Evolutionary conservation across 2,113 vertebrate genomes (phyloP).

Genomic region (Oreochromis niloticus): DNA sequence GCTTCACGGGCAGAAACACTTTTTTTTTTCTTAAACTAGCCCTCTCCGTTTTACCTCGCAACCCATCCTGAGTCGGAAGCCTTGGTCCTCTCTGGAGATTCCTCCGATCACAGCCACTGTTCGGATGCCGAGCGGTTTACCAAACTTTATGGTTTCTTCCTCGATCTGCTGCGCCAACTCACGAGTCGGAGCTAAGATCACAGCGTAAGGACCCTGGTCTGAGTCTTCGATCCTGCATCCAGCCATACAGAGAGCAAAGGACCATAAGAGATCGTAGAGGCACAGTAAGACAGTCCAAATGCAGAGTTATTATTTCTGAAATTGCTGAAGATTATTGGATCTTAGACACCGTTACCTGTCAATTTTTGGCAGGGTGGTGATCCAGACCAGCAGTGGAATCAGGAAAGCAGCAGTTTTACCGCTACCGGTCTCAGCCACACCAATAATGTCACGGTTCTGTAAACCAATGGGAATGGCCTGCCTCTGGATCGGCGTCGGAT

Average conservation of each 20-base stretch:
- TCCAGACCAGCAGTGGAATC: slow-evolving; percentile 95
- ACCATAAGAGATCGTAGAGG: not conserved
- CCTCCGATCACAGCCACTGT: slow-evolving; percentile 96
- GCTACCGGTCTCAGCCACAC: slow-evolving; percentile 94
- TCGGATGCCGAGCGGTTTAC: slow-evolving; percentile 92
- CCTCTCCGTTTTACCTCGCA: slow-evolving; percentile 80
- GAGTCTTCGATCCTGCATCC: slow-evolving; percentile 97
- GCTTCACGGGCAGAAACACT: not conserved
- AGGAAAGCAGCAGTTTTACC: slow-evolving; percentile 98
- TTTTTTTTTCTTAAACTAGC: not conserved
- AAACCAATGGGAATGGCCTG: slow-evolving; percentile 98
- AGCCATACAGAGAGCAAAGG: slow-evolving; percentile 23
- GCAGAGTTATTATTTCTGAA: not conserved
- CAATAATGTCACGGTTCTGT: slow-evolving; percentile 98
- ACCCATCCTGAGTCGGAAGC: slow-evolving; percentile 95
- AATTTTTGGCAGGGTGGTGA: slow-evolving; percentile 94
- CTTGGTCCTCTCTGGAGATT: slow-evolving; percentile 97
- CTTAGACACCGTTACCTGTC: slow-evolving; percentile 77
- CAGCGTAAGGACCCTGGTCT: slow-evolving; percentile 94
- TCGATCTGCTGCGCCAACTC: slow-evolving; percentile 98
- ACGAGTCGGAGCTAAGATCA: slow-evolving; percentile 94
- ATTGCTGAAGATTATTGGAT: not conserved
- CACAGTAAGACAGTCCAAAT: not conserved
- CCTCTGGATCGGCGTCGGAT: slow-evolving; percentile 95
- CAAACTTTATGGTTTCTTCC: slow-evolving; percentile 97